A percentile compares a stretch with the other conserved stretches of the same genome.
Evolutionary conservation across 2,888 invertebrate genomes (phyloP).

Genomic region (Baronia brevicornis): DNA sequence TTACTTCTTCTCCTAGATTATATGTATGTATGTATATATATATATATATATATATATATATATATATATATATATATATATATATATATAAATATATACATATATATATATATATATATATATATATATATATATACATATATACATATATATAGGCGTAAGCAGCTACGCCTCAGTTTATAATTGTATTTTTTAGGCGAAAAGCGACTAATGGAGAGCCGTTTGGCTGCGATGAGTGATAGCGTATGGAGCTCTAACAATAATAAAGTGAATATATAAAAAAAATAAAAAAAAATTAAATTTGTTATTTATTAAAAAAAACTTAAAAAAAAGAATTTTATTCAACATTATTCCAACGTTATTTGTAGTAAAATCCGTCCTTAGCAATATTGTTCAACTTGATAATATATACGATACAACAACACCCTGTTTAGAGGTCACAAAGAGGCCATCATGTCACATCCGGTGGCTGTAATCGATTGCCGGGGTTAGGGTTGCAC

Average conservation of each 20-base stretch:
- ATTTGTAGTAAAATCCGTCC: constrained; percentile 4
- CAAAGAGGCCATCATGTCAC: constrained; percentile 11
- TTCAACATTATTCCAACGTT: neutral
- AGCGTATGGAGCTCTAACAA: no score
- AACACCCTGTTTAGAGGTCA: neutral
- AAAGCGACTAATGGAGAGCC: no score
- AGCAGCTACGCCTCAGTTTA: no score
- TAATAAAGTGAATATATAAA: no score
- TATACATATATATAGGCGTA: neutral
- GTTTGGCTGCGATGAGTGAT: no score
- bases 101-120: neutral
- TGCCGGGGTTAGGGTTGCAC: constrained; percentile 1
- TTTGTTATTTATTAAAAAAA: neutral
- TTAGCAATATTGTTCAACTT: no score
- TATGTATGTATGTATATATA: neutral
- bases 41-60: neutral
- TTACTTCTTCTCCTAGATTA: neutral
- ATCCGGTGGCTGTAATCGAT: constrained; percentile 11
- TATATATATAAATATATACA: no score
- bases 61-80: neutral
- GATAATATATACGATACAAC: constrained; percentile 2
- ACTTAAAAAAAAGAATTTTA: neutral
- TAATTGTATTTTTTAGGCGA: no score
- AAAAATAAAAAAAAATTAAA: no score
- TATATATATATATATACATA: neutral